A percentile compares a stretch with the other conserved stretches of the same genome.
Conservation (phyloP, 2,797 vertebrate species). For the Ispidina picta region DNA sequence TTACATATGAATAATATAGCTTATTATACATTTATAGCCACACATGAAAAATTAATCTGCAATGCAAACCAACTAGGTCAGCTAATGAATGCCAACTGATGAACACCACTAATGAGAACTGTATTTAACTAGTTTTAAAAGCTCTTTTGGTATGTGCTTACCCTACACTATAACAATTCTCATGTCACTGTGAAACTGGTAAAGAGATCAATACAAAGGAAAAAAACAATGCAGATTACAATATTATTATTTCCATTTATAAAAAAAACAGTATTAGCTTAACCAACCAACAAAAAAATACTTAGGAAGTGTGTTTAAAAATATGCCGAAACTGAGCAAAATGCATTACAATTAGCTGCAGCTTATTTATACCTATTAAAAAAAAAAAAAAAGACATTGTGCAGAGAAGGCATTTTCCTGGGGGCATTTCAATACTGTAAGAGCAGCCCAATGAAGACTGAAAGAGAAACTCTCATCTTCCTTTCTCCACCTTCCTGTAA, state of each 20-base stretch:
- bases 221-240: background rate
- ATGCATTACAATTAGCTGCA: background rate
- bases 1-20: conserved; percentile 2
- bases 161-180: background rate
- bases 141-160: background rate
- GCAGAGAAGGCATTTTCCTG: background rate
- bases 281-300: background rate
- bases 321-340: background rate
- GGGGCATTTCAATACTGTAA: background rate
- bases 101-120: background rate
- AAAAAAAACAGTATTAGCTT: background rate
- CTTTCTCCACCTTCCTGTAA: background rate
- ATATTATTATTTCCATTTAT: background rate
- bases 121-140: background rate
- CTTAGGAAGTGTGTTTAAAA: background rate
- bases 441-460: background rate
- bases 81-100: background rate
- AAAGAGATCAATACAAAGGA: background rate
- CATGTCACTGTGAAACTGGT: background rate
- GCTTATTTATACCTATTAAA: background rate
- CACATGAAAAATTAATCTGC: conserved; percentile 10
- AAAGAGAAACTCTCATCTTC: background rate
- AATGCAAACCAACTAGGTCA: conserved; percentile 6
- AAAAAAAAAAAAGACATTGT: no score
- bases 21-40: background rate